phyloP scores from a whole-genome alignment of 2,888 invertebrate genomes.

The Peribatodes rhomboidaria region DNA sequence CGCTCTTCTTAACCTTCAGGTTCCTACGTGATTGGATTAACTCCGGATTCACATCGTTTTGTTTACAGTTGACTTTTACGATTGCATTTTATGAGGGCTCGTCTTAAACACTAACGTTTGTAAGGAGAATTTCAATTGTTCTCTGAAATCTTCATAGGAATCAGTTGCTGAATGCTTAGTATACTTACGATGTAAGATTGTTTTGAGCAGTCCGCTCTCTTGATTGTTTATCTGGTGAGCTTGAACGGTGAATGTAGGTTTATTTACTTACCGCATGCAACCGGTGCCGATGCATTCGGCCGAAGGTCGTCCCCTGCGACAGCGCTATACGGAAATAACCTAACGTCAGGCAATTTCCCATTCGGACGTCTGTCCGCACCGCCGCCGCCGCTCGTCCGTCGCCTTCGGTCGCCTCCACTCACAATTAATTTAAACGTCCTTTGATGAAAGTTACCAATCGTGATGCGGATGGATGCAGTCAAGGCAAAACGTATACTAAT shows the following conservation, averaged over 20 bases:
- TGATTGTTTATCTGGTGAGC: slow-evolving; percentile 14
- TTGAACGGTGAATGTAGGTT: slow-evolving; percentile 17
- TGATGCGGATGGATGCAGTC: background rate
- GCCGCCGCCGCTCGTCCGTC: slow-evolving; percentile 29
- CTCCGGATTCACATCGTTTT: slow-evolving; percentile 27
- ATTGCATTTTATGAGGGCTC: slow-evolving; percentile 30
- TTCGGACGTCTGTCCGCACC: slow-evolving; percentile 46
- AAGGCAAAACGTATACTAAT: background rate
- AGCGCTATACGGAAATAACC: slow-evolving; percentile 75
- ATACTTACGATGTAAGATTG: slow-evolving; percentile 5
- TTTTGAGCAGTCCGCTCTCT: background rate
- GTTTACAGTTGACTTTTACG: slow-evolving; percentile 38
- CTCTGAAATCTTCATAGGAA: slow-evolving; percentile 10
- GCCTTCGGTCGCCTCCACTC: slow-evolving; percentile 10
- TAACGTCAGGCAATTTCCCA: slow-evolving; percentile 77
- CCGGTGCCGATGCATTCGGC: slow-evolving; percentile 56
- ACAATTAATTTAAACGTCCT: slow-evolving; percentile 36
- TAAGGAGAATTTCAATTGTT: slow-evolving; percentile 18
- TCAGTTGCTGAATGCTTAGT: slow-evolving; percentile 5
- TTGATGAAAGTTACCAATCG: slow-evolving; percentile 29
- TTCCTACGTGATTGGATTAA: slow-evolving; percentile 36
- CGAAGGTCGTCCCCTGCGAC: slow-evolving; percentile 69
- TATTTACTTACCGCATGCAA: slow-evolving; percentile 45
- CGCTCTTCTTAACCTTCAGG: slow-evolving; percentile 28
- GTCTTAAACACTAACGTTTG: slow-evolving; percentile 21